Evolutionary conservation across 92 coral and sea anemone species (phyloP), one percentile per base, ranked within the genome.

Genomic region (Palythoa heliodiscus): DNA sequence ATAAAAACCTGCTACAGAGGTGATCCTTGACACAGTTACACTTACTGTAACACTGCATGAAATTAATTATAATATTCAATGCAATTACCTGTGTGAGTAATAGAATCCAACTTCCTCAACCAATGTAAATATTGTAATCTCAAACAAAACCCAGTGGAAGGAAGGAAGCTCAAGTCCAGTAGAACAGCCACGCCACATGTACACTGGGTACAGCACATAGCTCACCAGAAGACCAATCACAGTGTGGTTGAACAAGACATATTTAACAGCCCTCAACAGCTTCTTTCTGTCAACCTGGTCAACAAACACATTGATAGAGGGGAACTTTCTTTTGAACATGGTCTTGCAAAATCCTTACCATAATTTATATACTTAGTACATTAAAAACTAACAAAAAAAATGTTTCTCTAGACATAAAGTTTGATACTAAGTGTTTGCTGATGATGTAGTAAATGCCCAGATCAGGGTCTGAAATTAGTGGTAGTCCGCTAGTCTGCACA

Each of bases 61-160:
- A 29, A 29, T 29, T 29, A 29, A 29, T 29, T 29, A 29, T 29
- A 57, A 57, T 14, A 73, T 7, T 47, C 9, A 70, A 9, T 29
- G 10, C 8, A 15, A 9, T 74, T 71, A 96, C 99, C 99, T 96
- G 96, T 96, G 99, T 16, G 96, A 91, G 81, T 96, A 96, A 71
- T 96, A 96, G 68, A 96, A 96, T 6, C 94, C 92, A 89, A 96
- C 68, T 82, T 96, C 99, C 64, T 94, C 98, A 22, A 96, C 92
- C 84, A 96, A 73, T 47, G 92, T 63, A 86, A 89, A 96, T 77
- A 94, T 73, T 3, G 92, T 92, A 85, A 96, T 92, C 88, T 96
- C 99, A 91, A 94, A 86, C 88, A 96, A 81, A 43, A 96, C 99
- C 98, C 99, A 96, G 60, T 94, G 98, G 69, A 96, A 96, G 61